Evolutionary conservation across 2,797 vertebrate genomes (phyloP).

Genomic region (Lacerta viridis): DNA sequence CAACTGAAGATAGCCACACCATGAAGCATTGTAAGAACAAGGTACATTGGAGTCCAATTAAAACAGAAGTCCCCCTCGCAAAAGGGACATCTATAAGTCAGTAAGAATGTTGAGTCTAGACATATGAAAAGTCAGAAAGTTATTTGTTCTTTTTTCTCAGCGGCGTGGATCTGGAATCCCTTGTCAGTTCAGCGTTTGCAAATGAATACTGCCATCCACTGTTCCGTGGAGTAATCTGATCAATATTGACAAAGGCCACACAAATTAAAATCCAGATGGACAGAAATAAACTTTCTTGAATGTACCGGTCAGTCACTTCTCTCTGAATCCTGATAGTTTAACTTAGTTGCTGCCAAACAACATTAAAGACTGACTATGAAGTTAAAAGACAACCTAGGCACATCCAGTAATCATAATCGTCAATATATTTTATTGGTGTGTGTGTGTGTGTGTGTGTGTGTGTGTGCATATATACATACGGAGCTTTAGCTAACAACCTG

Average conservation of each 20-base stretch:
- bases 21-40: constrained; percentile 65
- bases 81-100: constrained; percentile 65
- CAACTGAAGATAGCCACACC: constrained; percentile 51
- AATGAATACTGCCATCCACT: constrained; percentile 78
- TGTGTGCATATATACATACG: neutral
- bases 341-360: neutral
- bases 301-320: neutral
- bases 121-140: constrained; percentile 57
- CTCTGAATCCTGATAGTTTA: neutral
- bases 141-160: constrained; percentile 63
- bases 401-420: too few species aligned
- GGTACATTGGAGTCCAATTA: constrained; percentile 66
- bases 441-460: neutral
- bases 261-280: constrained; percentile 4
- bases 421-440: too few species aligned
- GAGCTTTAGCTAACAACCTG: neutral
- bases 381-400: neutral
- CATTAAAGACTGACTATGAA: neutral
- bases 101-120: constrained; percentile 64
- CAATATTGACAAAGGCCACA: constrained; percentile 7
- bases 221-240: constrained; percentile 61
- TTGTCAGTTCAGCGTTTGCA: constrained; percentile 34
- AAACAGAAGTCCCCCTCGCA: constrained; percentile 53
- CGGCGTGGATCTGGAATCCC: constrained; percentile 59
- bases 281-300: neutral